phyloP scores from a whole-genome alignment of 2,888 invertebrate species.

The Pomacea canaliculata region DNA sequence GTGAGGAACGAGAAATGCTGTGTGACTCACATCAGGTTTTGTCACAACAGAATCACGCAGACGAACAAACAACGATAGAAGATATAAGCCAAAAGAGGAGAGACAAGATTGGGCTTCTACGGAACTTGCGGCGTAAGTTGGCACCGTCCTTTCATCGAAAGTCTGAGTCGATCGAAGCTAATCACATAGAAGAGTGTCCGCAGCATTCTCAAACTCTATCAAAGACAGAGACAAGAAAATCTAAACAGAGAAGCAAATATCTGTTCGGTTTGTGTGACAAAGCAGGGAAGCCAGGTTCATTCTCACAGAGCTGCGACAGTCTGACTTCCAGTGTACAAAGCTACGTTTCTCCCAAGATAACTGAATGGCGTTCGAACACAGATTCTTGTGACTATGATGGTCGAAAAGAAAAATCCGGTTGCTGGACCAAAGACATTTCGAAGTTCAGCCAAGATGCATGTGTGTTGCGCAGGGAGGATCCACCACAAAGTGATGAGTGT shows the following conservation, averaged over 20 bases:
- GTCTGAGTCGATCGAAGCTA: slow-evolving; percentile 40
- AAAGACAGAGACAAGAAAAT: slow-evolving; percentile 44
- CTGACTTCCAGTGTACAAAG: slow-evolving; percentile 49
- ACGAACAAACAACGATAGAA: slow-evolving; percentile 38
- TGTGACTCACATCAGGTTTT: slow-evolving; percentile 34
- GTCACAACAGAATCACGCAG: slow-evolving; percentile 38
- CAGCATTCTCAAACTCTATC: slow-evolving; percentile 34
- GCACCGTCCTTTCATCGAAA: slow-evolving; percentile 48
- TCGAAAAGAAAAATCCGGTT: slow-evolving; percentile 54
- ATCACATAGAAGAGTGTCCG: slow-evolving; percentile 43
- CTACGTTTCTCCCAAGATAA: slow-evolving; percentile 44
- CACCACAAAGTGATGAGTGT: slow-evolving; percentile 29
- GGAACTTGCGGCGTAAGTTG: slow-evolving; percentile 51
- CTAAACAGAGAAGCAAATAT: slow-evolving; percentile 49
- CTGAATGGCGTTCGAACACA: slow-evolving; percentile 54
- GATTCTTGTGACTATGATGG: slow-evolving; percentile 47
- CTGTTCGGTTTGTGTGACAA: slow-evolving; percentile 47
- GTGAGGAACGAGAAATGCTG: slow-evolving; percentile 18
- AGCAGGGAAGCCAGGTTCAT: slow-evolving; percentile 47
- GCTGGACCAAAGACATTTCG: slow-evolving; percentile 57
- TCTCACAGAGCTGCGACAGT: slow-evolving; percentile 57
- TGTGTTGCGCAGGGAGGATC: slow-evolving; percentile 19
- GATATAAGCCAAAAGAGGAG: slow-evolving; percentile 44
- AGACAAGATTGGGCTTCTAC: slow-evolving; percentile 54
- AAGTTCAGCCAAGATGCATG: slow-evolving; percentile 44